phyloP scores from a whole-genome alignment of 2,888 invertebrate species.

The Pseudolycoriella hygida region DNA sequence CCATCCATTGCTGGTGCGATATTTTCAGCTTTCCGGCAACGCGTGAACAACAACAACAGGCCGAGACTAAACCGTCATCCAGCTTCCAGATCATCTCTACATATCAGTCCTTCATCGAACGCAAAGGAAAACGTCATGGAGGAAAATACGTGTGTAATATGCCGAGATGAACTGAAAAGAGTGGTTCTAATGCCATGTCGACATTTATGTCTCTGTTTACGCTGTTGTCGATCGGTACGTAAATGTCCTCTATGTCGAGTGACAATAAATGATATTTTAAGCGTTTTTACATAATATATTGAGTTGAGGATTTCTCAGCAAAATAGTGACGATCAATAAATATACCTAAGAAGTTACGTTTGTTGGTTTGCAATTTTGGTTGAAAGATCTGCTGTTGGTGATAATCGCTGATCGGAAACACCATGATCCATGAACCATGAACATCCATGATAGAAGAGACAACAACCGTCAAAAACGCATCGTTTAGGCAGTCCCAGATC shows the following conservation, averaged over 20 bases:
- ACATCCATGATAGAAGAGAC: too few species aligned
- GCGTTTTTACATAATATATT: conserved; percentile 3
- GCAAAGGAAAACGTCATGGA: background rate
- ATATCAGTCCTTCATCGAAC: background rate
- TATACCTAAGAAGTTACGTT: too few species aligned
- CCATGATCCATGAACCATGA: too few species aligned
- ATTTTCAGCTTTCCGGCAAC: background rate
- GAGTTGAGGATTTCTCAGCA: background rate
- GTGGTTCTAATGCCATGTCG: conserved; percentile 5
- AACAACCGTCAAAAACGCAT: too few species aligned
- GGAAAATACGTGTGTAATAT: conserved; percentile 4
- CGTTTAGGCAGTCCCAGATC: too few species aligned
- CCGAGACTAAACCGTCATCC: too few species aligned
- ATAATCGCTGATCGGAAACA: too few species aligned
- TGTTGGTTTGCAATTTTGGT: background rate
- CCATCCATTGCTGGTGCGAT: background rate
- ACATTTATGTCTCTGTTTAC: conserved; percentile 5
- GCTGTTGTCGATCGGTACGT: background rate
- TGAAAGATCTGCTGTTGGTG: too few species aligned
- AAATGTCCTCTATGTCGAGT: conserved; percentile 4
- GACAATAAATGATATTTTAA: background rate
- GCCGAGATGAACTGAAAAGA: conserved; percentile 3
- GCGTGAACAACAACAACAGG: too few species aligned
- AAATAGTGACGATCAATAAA: too few species aligned
- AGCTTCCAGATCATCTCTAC: background rate